These are phyloP conservation scores for Leptobrachium leishanense DNA, from an alignment of 2,113 vertebrate genomes.

Conservation along the genomic window DNA sequence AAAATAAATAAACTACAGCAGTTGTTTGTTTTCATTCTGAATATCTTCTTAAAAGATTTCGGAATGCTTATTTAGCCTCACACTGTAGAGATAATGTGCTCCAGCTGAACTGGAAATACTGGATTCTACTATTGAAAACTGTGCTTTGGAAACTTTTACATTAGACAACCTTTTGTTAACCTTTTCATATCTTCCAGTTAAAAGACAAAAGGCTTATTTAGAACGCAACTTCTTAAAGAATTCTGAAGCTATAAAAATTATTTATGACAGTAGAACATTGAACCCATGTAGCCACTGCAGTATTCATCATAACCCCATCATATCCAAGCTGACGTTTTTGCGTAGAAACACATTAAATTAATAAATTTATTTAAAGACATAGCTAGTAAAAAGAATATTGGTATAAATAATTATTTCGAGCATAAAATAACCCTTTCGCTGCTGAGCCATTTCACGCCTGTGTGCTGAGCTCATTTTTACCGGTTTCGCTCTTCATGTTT, in stretches of 20 bases:
- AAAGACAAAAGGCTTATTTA: not conserved
- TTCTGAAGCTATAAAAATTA: not conserved
- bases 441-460: no score
- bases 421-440: no score
- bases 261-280: no score
- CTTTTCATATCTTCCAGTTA: slow-evolving; percentile 54
- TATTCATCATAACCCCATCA: no score
- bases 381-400: no score
- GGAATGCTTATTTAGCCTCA: not conserved
- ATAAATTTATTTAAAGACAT: no score
- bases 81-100: slow-evolving; percentile 30
- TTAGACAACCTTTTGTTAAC: slow-evolving; percentile 61
- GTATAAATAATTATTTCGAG: no score
- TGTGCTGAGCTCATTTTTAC: no score
- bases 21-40: not conserved
- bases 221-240: not conserved
- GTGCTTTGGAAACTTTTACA: slow-evolving; percentile 56
- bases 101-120: slow-evolving; percentile 73
- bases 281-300: no score
- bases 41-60: not conserved
- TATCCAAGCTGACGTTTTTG: no score
- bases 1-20: not conserved
- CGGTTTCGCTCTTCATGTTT: no score
- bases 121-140: slow-evolving; percentile 62
- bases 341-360: no score